Evolutionary conservation across 1,140 invertebrate species (phyloP), one percentile per base, ranked within the genome.

Genomic region (Liolophura sinensis): DNA sequence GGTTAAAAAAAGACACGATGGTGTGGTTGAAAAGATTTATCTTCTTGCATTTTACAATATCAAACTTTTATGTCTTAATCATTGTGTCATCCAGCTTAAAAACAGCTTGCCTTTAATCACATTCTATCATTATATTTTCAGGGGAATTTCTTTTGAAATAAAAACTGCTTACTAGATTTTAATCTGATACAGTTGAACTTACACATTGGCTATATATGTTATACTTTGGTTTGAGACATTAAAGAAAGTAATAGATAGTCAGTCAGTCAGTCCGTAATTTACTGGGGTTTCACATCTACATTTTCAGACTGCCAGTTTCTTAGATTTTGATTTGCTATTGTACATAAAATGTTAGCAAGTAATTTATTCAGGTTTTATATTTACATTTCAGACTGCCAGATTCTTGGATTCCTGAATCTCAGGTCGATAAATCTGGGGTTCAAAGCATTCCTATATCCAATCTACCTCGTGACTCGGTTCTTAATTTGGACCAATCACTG

Each of bases 321-420:
- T 61, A 1, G 25, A 1, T 20, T 18, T n/a, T 31, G 20, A n/a
- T 14, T 47, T 47, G 20, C 18, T 20, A 18, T 47, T 22, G 31
- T 55, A 12, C 25, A 59, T 1, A 40, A 24, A 27, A 40, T 65
- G 52, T 16, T 47, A 60, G 25, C 12, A 1, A 22, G 25, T 57
- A 47, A 24, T 12, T 64, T 25, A 68, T 25, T 57, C 18, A 25
- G 24, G 60, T 62, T 59, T 59, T 46, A 52, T 5, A 59, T 62
- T 51, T 55, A 51, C 60, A 49, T 62, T 67, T 14, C 62, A 79
- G 78, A 56, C 58, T 73, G 64, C 72, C 66, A 60, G 73, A 75
- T 72, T 65, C 56, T 48, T 79, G 75, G 81, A 73, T 74, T 68
- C 63, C 67, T n/a, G 73, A 67, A 76, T 57, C 55, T 73, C 77